phyloP scores from a whole-genome alignment of 1,140 invertebrate genomes.

The Nylanderia fulva region DNA sequence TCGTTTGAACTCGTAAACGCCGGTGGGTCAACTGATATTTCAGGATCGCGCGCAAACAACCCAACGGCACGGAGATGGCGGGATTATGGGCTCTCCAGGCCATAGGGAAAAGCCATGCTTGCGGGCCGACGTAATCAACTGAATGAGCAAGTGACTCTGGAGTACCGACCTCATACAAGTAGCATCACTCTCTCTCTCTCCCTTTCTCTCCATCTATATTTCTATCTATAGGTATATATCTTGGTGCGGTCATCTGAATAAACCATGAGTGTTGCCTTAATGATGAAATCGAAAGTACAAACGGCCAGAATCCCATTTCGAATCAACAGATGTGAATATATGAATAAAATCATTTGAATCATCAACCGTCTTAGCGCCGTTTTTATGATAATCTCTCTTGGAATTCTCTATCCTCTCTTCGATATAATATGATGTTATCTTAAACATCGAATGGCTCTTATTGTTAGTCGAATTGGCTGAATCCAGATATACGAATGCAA shows the following conservation, averaged over 20 bases:
- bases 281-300: conserved; percentile 78
- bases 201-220: conserved; percentile 1
- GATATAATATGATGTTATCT: no score
- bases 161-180: conserved; percentile 72
- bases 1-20: conserved; percentile 35
- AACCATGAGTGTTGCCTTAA: conserved; percentile 80
- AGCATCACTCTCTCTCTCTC: conserved; percentile 56
- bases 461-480: not conserved
- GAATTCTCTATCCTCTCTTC: not conserved
- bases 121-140: conserved; percentile 78
- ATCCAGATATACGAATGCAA: not conserved
- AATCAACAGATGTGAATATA: conserved; percentile 63
- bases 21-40: conserved; percentile 34
- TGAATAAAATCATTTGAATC: no score
- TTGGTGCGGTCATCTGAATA: conserved; percentile 79
- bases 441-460: not conserved
- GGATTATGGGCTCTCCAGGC: conserved; percentile 66
- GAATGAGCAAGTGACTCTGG: conserved; percentile 83
- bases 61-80: conserved; percentile 59
- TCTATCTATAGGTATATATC: not conserved
- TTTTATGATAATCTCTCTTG: not conserved
- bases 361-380: not conserved
- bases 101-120: conserved; percentile 47
- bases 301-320: conserved; percentile 55
- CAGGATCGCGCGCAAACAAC: conserved; percentile 62